phyloP scores from a whole-genome alignment of 1,140 invertebrate genomes.

The Drosophila oshimai region DNA sequence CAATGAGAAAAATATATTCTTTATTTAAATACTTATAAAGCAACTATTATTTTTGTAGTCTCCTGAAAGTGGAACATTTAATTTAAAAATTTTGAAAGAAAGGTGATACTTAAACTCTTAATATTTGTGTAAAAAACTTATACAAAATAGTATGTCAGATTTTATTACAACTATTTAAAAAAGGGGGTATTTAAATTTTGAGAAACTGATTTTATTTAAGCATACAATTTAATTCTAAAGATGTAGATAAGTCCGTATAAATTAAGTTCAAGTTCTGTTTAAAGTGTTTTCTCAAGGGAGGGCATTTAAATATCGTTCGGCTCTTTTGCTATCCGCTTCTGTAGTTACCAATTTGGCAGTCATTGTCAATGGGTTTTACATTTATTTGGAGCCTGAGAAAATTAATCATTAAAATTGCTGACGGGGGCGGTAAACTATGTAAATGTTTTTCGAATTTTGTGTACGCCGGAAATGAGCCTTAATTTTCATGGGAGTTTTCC shows the following conservation, averaged over 20 bases:
- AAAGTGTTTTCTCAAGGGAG: not conserved
- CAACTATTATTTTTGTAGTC: no score
- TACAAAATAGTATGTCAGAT: no score
- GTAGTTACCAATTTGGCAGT: conserved; percentile 24
- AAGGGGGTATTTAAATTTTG: not conserved
- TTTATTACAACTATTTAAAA: no score
- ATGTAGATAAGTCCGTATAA: no score
- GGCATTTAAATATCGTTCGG: not conserved
- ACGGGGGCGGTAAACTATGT: conserved; percentile 46
- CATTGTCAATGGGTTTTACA: conserved; percentile 50
- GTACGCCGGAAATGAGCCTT: conserved; percentile 58
- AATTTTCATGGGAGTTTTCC: conserved; percentile 65
- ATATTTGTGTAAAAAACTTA: no score
- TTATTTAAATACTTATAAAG: no score
- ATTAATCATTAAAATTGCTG: conserved; percentile 74
- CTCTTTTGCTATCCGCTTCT: not conserved
- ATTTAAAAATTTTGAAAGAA: no score
- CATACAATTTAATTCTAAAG: no score
- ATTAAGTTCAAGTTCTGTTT: no score
- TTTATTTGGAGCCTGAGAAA: conserved; percentile 69
- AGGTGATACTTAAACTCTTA: no score
- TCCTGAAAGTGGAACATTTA: no score
- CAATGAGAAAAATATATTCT: no score
- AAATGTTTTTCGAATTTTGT: conserved; percentile 49
- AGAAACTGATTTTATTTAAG: not conserved